Percentiles rank a stretch among this genome's conserved stretches.
Evolutionary conservation across 2,888 invertebrate genomes (phyloP).

Genomic region (Drosophila neutralis): DNA sequence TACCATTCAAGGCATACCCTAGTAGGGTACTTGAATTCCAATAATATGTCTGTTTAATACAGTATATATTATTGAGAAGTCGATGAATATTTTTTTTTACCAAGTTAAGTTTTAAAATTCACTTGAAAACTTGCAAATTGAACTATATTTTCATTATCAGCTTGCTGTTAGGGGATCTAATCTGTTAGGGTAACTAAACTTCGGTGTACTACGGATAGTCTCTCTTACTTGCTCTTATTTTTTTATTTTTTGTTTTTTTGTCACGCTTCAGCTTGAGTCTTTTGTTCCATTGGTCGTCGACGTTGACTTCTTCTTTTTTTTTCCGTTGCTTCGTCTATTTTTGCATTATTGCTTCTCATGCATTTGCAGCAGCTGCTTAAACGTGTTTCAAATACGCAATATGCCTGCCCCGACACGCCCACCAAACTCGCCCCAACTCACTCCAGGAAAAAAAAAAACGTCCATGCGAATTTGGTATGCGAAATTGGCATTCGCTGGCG

Average conservation of each 20-base stretch:
- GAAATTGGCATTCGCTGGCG: constrained; percentile 52
- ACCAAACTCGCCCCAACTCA: background rate
- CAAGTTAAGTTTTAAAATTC: background rate
- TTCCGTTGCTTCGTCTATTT: constrained; percentile 34
- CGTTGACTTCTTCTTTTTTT: constrained; percentile 10
- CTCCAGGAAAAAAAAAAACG: constrained; percentile 9
- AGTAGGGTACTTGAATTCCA: background rate
- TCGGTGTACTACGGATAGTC: background rate
- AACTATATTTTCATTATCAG: background rate
- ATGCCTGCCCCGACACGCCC: constrained; percentile 31
- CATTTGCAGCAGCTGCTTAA: constrained; percentile 75
- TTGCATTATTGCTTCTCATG: constrained; percentile 67
- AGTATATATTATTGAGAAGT: background rate
- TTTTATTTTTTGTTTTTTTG: constrained; percentile 37
- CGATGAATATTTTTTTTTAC: background rate
- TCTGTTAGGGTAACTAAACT: background rate
- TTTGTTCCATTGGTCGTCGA: constrained; percentile 41
- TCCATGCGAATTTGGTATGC: constrained; percentile 58
- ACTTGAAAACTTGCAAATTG: background rate
- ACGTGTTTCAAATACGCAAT: constrained; percentile 79
- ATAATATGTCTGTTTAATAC: background rate
- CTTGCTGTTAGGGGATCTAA: background rate
- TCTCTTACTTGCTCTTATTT: background rate
- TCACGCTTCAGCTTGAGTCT: constrained; percentile 61
- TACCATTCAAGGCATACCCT: constrained; percentile 21